Percentiles rank a stretch among this genome's conserved stretches.
Evolutionary conservation across 2,797 vertebrate genomes (phyloP).

Genomic region (Discoglossus pictus): DNA sequence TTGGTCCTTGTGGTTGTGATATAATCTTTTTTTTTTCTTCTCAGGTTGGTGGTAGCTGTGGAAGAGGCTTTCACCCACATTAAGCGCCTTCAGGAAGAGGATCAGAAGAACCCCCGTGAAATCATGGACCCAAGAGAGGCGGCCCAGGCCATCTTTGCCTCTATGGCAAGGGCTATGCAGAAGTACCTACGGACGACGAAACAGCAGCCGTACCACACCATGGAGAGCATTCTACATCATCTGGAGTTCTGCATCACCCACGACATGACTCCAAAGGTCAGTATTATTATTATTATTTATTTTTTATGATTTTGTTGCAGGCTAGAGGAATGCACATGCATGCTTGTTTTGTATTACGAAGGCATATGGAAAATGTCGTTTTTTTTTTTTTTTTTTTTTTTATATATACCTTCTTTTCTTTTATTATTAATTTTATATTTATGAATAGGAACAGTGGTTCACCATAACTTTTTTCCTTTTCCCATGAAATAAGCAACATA

Average conservation of each 20-base stretch:
- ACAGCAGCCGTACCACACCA: constrained; percentile 96
- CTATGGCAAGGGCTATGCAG: constrained; percentile 96
- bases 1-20: too few species aligned
- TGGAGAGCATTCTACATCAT: constrained; percentile 98
- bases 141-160: constrained; percentile 94
- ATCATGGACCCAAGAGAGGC: constrained; percentile 95
- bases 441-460: too few species aligned
- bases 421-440: too few species aligned
- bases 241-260: constrained; percentile 96
- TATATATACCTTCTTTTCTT: too few species aligned
- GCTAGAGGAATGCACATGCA: too few species aligned
- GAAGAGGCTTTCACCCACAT: constrained; percentile 97
- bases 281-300: neutral
- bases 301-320: too few species aligned
- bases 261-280: constrained; percentile 95
- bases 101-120: constrained; percentile 85
- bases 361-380: too few species aligned
- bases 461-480: too few species aligned
- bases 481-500: too few species aligned
- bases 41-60: constrained; percentile 91
- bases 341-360: too few species aligned
- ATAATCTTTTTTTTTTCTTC: constrained; percentile 15
- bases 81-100: constrained; percentile 89
- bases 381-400: too few species aligned
- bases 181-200: constrained; percentile 94